Evolutionary conservation across 2,888 invertebrate genomes (phyloP), one percentile per base, ranked within the genome.

Genomic region (Leucania comma): DNA sequence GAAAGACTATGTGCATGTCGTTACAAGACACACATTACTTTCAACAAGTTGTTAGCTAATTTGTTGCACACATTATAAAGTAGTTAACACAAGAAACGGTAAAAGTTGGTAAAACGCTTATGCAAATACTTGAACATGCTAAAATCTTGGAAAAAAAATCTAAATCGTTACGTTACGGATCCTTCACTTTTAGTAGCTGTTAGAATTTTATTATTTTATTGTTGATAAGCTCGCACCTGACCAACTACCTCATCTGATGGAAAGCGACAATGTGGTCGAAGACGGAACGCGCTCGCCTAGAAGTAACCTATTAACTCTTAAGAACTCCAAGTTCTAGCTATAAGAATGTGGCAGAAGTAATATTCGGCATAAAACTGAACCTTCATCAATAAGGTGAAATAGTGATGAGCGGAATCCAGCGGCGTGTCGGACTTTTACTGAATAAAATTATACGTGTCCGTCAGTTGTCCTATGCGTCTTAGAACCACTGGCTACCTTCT

Each of bases 71-170:
- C 29, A 75, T 38, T 80, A 53, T 24, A 68, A n/a, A 56, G 50
- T 50, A 48, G 32, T 60, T 61, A 60, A 60, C 60, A 67, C 46
- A 64, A 75, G 64, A 65, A 42, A 60, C 35, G 24, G 60, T 60
- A 76, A 67, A 67, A 64, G 60, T 81, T 71, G 35, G 81, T 64
- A 67, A 29, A 81, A 71, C 54, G 57, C 20, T 76, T 68, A 71
- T 58, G 78, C 51, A 64, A 76, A 78, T 67, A 53, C 29, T 32
- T 46, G 2, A 51, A 61, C 66, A 60, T 56, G 64, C 38, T 65
- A 62, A 29, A 42, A 75, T 65, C 53, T 75, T 26, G 17, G 10
- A 22, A 76, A 72, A 73, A 62, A 8, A 14, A 35, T 42, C 22
- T 79, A 42, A 61, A 78, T 64, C 29, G 32, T 12, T 29, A 48